A percentile compares a stretch with the other conserved stretches of the same genome.
Conservation (phyloP, 2,113 vertebrate species). For the Callipepla squamata region DNA sequence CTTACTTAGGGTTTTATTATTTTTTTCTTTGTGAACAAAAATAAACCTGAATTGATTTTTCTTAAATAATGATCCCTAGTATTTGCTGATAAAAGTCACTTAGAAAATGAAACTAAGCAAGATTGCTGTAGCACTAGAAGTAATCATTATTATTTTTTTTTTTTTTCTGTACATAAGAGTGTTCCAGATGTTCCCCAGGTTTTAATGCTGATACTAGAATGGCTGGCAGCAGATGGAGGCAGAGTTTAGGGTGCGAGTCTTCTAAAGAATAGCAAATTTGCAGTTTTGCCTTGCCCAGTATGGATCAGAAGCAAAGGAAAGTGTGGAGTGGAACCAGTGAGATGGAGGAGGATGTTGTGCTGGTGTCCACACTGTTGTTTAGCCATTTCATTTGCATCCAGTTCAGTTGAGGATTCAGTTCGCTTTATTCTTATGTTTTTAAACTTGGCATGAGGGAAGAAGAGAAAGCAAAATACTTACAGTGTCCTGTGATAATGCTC, state of each 20-base stretch:
- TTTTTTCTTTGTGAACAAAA: neutral
- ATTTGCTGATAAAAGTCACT: constrained; percentile 40
- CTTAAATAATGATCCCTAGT: constrained; percentile 38
- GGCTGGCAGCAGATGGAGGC: neutral
- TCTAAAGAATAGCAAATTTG: neutral
- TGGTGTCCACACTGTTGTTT: neutral
- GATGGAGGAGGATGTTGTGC: no score
- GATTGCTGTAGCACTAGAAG: neutral
- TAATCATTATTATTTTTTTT: neutral
- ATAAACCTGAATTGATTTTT: constrained; percentile 34
- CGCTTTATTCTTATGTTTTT: neutral
- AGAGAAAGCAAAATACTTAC: neutral
- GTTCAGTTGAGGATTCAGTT: neutral
- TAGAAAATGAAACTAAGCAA: constrained; percentile 17
- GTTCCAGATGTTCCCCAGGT: neutral
- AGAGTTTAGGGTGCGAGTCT: neutral
- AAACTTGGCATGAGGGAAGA: neutral
- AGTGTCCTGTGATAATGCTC: neutral
- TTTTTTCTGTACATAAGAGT: neutral
- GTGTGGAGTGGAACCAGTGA: neutral
- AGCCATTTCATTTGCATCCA: neutral
- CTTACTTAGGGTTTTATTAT: neutral
- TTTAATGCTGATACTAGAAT: neutral
- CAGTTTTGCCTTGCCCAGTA: neutral
- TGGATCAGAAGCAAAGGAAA: neutral